Evolutionary conservation across 1,140 invertebrate genomes (phyloP), one percentile per base, ranked within the genome.

Genomic region (Chironomus striatipennis): DNA sequence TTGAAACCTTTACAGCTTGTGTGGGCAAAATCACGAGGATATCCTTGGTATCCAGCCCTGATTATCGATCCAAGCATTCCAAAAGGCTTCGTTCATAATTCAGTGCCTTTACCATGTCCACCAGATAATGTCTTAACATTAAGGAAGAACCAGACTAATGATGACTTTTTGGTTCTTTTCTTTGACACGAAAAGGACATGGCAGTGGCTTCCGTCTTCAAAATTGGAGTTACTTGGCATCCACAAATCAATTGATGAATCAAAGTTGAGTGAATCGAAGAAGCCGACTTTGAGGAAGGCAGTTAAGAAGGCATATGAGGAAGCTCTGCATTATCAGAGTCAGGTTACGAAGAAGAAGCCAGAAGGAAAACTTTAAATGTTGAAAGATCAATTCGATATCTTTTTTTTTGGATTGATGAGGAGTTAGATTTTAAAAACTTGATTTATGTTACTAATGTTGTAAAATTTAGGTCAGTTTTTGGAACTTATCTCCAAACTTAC

Each of bases 151-250:
- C 90, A 93, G 78, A 87, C 90, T 6, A 85, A 86, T n/a, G 86
- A 89, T 18, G 89, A 97, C 6, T 97, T 94, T 83, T 87, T 98
- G 64, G 95, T 98, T 24, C 84, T 97, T 0, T 98, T 98, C 82
- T 98, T 98, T 82, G 96, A 98, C 81, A 92, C 93, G 0, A 98
- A 98, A 85, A 86, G 96, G 21, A 98, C 95, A 24, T 98, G 96
- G 95, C 95, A 98, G 84, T 98, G 96, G 96, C 82, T 98, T 76
- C 93, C 95, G 0, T 88, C 94, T 1, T 92, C 92, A 79, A 98
- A 98, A 84, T 83, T 98, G 10, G 95, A 98, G 78, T 89, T 93
- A 15, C 84, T 98, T 10, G 95, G 95, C 9, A 86, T 95, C 0
- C 91, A 96, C 75, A 89, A 93, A 75, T 89, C 91, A 76, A 82